Evolutionary conservation across 92 coral and sea anemone species (phyloP), one percentile per base, ranked within the genome.

Genomic region (Nematostella vectensis): DNA sequence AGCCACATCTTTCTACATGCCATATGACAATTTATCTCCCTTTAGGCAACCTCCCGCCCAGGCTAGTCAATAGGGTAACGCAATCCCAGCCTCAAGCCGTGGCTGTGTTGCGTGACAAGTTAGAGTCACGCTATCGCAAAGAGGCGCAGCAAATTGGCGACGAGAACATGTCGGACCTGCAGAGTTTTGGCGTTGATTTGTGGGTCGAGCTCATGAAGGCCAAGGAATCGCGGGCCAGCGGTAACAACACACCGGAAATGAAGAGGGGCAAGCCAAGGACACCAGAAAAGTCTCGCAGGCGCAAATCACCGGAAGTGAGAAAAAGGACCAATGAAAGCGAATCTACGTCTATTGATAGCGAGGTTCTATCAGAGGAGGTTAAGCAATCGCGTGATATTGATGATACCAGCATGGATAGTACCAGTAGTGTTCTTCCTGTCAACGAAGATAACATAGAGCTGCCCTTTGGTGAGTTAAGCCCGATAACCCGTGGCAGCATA

Each of bases 71-170:
- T 70, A 77, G 85, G 55, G 83, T 89, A 45, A 71, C 95, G 29
- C 79, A 78, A 49, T 81, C 94, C 31, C 97, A 89, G 58, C 97
- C 97, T 29, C 83, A 81, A 70, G 80, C 75, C n/a, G 47, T 85
- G 18, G 95, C 89, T 23, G 27, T 69, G 28, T 48, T 89, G 25
- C 88, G 94, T 25, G 76, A 70, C 22, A 67, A 67, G 51, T 78
- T 80, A 17, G 95, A 89, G 52, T 70, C 78, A 27, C 57, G 68
- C 50, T 84, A 89, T 71, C 56, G 64, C 30, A 76, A 82, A 10
- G 96, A 89, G 40, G 73, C 50, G 47, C 59, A 54, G 25, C 38
- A 53, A 27, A 57, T 77, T 23, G 47, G 37, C 8, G 71, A 75
- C 19, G 47, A 55, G 17, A 65, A 72, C 20, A 61, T 57, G 50